Evolutionary conservation across 2,113 vertebrate species (phyloP).

Genomic region (Panthera leo): DNA sequence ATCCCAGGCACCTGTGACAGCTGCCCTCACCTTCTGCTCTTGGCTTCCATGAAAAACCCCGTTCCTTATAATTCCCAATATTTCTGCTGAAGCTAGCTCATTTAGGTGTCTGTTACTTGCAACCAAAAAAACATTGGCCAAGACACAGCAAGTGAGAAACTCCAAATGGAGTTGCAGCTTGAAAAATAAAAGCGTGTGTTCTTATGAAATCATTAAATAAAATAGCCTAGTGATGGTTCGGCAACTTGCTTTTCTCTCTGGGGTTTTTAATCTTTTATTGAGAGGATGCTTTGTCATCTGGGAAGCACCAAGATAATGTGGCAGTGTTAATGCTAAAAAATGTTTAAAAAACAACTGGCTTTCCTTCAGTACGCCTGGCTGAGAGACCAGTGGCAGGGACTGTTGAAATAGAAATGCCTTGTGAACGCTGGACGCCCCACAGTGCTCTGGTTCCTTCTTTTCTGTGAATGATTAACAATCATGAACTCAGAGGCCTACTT

Average conservation of each 20-base stretch:
- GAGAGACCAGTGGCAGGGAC: neutral
- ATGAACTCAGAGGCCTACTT: neutral
- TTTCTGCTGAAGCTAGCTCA: neutral
- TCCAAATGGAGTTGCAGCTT: neutral
- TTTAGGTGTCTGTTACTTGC: neutral
- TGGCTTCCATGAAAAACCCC: neutral
- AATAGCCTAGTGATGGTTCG: neutral
- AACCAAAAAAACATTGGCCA: neutral
- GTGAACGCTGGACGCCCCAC: accelerated
- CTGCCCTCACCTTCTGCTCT: neutral
- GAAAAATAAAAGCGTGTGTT: neutral
- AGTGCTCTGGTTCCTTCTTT: neutral
- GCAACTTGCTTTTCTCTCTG: slow-evolving; percentile 2
- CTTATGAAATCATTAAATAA: neutral
- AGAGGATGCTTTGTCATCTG: neutral
- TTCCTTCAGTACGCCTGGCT: neutral
- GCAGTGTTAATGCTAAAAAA: neutral
- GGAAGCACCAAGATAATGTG: neutral
- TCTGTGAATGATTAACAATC: neutral
- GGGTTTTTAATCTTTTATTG: neutral
- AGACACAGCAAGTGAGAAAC: neutral
- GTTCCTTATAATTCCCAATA: neutral
- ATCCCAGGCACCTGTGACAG: neutral
- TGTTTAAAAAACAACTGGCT: neutral
- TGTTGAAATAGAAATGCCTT: neutral